Percentiles rank a stretch among this genome's conserved stretches.
phyloP scores from a whole-genome alignment of 2,113 vertebrate species.

The Calonectris borealis region DNA sequence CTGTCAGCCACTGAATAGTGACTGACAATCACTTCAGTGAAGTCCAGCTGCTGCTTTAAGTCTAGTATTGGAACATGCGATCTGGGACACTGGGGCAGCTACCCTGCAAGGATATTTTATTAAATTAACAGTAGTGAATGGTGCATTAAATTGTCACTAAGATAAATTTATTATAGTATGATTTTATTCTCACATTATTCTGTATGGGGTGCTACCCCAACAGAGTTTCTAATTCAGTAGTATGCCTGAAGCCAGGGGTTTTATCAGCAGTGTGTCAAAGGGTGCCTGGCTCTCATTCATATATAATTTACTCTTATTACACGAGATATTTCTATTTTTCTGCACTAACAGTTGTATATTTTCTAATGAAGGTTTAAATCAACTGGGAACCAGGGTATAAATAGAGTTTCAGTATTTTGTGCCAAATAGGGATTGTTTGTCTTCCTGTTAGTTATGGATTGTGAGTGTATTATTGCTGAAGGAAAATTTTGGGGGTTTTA shows the following conservation, averaged over 20 bases:
- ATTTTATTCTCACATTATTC: constrained; percentile 47
- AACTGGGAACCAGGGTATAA: constrained; percentile 48
- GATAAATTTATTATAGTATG: constrained; percentile 43
- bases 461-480: constrained; percentile 31
- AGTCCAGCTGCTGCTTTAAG: constrained; percentile 44
- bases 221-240: constrained; percentile 49
- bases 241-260: constrained; percentile 43
- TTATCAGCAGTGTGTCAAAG: constrained; percentile 44
- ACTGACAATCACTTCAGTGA: constrained; percentile 24
- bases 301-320: constrained; percentile 45
- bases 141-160: constrained; percentile 62
- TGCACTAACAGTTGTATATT: constrained; percentile 57
- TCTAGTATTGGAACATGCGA: neutral
- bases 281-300: constrained; percentile 55
- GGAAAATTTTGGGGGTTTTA: neutral
- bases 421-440: constrained; percentile 51
- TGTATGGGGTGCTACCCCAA: constrained; percentile 48
- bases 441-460: constrained; percentile 51
- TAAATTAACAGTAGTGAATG: constrained; percentile 62
- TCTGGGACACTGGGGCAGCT: constrained; percentile 36
- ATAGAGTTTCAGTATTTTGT: constrained; percentile 29
- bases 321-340: constrained; percentile 47
- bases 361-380: constrained; percentile 65
- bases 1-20: neutral
- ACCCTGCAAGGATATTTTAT: constrained; percentile 44